Conservation (phyloP, 1,140 invertebrate genomes). For the Rhopalosiphum maidis region DNA sequence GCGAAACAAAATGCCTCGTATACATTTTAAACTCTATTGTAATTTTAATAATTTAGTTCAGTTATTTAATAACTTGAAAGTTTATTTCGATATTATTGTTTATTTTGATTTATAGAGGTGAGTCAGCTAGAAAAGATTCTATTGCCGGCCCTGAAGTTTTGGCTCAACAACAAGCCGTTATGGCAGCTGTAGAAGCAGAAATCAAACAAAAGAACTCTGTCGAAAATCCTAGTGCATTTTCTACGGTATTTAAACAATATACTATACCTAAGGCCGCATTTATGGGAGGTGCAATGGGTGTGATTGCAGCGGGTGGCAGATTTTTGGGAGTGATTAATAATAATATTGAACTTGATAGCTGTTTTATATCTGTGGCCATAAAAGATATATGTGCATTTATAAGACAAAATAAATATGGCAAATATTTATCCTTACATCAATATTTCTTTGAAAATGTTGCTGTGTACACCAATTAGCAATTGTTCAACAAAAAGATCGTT, state of each 20-base stretch:
- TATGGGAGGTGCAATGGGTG: no score
- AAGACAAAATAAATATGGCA: no score
- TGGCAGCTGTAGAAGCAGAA: constrained; percentile 85
- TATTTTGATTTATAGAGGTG: constrained; percentile 69
- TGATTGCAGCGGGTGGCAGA: no score
- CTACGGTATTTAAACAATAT: constrained; percentile 63
- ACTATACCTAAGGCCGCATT: no score
- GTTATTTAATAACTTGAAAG: not conserved
- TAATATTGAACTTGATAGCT: no score
- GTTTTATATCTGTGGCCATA: no score
- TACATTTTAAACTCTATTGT: not conserved
- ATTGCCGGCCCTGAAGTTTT: constrained; percentile 81
- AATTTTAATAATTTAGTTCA: not conserved
- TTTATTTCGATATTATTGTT: not conserved
- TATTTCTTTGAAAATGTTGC: no score
- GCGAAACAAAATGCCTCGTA: not conserved
- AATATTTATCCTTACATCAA: no score
- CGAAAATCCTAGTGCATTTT: constrained; percentile 71
- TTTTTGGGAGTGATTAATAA: no score
- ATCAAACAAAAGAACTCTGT: constrained; percentile 71
- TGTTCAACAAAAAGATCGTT: no score
- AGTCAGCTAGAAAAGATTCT: constrained; percentile 80
- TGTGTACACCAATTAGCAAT: no score
- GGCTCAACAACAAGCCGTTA: constrained; percentile 83
- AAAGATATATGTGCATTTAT: no score